Evolutionary conservation across 2,113 vertebrate species (phyloP), one percentile per base, ranked within the genome.

Genomic region (Odobenus rosmarus): DNA sequence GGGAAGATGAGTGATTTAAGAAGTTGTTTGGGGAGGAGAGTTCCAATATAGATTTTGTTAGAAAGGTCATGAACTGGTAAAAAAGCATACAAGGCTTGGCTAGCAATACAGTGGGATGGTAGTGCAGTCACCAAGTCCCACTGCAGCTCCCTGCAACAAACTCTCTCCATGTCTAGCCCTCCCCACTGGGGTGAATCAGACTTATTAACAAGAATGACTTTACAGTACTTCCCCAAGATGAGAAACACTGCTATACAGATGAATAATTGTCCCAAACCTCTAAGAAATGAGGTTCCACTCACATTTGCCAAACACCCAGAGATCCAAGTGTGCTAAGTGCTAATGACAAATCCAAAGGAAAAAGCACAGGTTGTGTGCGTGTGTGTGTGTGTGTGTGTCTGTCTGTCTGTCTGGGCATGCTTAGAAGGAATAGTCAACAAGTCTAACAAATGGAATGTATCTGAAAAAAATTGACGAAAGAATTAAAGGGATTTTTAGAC

Each of bases 291-390:
- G 21, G 59, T 69, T 95, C 51, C 51, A 57, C 72, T 86, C 28
- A 62, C 10, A 55, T 81, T 9, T 82, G 69, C 88, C 76, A 87
- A 90, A 92, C 24, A 92, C 51, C 36, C 62, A 88, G n/a, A 93
- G 82, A 80, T 69, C 19, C 64, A 87, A 57, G 42, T 36, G 19
- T 80, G 23, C 36, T 83, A 92, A 90, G 76, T 53, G 42, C 61
- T 92, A 95, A 93, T 16, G 39, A 86, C 24, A 95, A 94, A 93
- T 57, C n/a, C 90, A 96, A 92, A 92, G 24, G 83, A 90, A 26
- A 87, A 93, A 67, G 36, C 26, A 53, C 61, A 90, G 84, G 31
- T 49, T 3, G 57, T 49, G 74, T 61, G n/a, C 2, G 24, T 10
- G 39, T 49, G 39, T 4, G 19, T 71, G 19, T 71, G 19, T 12